A percentile compares a stretch with the other conserved stretches of the same genome.
Evolutionary conservation across 1,140 invertebrate species (phyloP).

Genomic region (Aphelenchoides besseyi): DNA sequence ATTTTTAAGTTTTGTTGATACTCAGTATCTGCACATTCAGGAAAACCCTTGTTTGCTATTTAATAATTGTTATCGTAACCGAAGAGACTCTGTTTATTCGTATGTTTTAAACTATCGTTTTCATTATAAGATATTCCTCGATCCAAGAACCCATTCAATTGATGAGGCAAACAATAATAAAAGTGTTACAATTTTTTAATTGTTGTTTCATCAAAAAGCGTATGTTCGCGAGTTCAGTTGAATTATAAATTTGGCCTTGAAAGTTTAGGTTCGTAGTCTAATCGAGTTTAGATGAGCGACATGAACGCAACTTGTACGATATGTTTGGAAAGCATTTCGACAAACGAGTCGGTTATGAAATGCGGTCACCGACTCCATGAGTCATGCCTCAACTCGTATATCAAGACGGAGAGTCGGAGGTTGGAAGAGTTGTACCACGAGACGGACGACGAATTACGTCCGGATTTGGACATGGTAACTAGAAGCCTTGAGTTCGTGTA

Average conservation of each 20-base stretch:
- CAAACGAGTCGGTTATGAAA: background rate
- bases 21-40: background rate
- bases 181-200: no score
- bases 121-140: no score
- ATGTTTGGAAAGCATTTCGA: conserved; percentile 15
- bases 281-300: background rate
- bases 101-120: no score
- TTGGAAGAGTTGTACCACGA: conserved; percentile 22
- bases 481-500: no score
- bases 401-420: background rate
- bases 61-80: no score
- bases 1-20: background rate
- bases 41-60: no score
- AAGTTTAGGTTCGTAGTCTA: background rate
- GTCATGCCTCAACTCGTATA: conserved; percentile 3
- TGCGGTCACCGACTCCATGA: conserved; percentile 20
- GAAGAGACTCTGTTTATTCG: no score
- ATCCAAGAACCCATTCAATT: no score
- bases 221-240: background rate
- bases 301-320: background rate
- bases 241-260: background rate
- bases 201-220: background rate
- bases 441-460: conserved; percentile 26
- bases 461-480: conserved; percentile 18
- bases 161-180: no score